These are phyloP conservation scores for Calameuta pallipes DNA, from an alignment of 2,888 invertebrate species.

Conservation along the genomic window DNA sequence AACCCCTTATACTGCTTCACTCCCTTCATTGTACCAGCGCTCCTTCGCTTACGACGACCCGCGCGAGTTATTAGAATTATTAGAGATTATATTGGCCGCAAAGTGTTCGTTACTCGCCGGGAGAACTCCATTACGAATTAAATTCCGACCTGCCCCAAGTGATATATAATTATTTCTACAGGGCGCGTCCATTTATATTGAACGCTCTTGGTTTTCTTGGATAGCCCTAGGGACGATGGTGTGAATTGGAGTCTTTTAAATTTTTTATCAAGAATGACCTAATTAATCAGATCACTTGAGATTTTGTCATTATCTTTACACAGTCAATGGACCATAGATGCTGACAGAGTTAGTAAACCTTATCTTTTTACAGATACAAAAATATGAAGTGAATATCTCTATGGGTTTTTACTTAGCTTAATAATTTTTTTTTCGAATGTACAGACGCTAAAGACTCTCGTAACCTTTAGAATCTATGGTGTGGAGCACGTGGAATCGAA, in stretches of 20 bases:
- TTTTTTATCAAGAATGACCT: neutral
- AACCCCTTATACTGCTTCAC: slow-evolving; percentile 17
- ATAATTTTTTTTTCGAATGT: too few relatives aligned
- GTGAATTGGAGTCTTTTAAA: neutral
- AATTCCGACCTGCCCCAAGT: slow-evolving; percentile 40
- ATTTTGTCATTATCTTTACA: neutral
- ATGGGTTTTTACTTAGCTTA: neutral
- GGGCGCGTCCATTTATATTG: neutral
- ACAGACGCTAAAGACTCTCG: too few relatives aligned
- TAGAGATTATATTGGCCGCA: slow-evolving; percentile 63
- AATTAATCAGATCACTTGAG: neutral
- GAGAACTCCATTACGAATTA: slow-evolving; percentile 59
- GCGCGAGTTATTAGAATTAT: slow-evolving; percentile 63
- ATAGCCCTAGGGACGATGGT: neutral
- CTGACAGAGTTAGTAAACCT: neutral
- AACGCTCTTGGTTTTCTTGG: neutral
- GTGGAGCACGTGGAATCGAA: too few relatives aligned
- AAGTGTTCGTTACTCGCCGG: slow-evolving; percentile 53
- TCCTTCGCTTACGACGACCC: slow-evolving; percentile 15
- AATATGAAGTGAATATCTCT: neutral
- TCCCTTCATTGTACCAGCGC: slow-evolving; percentile 4
- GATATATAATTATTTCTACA: neutral
- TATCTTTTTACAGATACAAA: neutral
- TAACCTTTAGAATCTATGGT: too few relatives aligned
- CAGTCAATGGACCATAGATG: neutral